A percentile compares a stretch with the other conserved stretches of the same genome.
Evolutionary conservation across 2,797 vertebrate species (phyloP).

Genomic region (Arctocebus calabarensis): DNA sequence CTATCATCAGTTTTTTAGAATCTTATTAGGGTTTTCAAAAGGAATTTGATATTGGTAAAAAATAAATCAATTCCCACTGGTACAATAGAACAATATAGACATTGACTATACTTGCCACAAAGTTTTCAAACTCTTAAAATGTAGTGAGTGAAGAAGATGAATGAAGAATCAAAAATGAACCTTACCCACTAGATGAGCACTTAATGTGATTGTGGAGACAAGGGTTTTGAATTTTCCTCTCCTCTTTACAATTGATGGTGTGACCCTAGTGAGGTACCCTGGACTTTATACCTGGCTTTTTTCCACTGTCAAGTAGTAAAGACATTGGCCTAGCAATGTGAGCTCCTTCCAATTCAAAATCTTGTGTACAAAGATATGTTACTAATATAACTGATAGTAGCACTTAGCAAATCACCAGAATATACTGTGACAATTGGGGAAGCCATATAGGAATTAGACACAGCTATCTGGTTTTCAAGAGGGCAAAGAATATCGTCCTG

Average conservation of each 20-base stretch:
- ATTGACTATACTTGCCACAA: neutral
- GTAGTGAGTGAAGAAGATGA: neutral
- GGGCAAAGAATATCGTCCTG: neutral
- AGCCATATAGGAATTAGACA: neutral
- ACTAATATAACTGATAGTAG: neutral
- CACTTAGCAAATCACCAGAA: slow-evolving; percentile 18
- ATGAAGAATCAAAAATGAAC: neutral
- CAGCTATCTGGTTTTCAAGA: neutral
- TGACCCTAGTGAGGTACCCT: neutral
- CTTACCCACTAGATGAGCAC: neutral
- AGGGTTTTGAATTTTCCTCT: neutral
- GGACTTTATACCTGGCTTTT: neutral
- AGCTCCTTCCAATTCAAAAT: neutral
- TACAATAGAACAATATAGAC: neutral
- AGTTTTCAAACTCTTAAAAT: slow-evolving; percentile 27
- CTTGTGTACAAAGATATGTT: neutral
- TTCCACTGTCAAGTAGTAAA: slow-evolving; percentile 6
- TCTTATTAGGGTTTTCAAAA: slow-evolving; percentile 44
- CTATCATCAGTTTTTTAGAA: neutral
- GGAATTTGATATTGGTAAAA: neutral
- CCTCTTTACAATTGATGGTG: neutral
- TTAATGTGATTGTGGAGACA: neutral
- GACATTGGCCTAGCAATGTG: neutral
- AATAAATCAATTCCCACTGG: slow-evolving; percentile 20
- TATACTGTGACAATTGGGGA: neutral